Conservation (phyloP, 2,888 invertebrate genomes). For the Drosophila greeni region DNA sequence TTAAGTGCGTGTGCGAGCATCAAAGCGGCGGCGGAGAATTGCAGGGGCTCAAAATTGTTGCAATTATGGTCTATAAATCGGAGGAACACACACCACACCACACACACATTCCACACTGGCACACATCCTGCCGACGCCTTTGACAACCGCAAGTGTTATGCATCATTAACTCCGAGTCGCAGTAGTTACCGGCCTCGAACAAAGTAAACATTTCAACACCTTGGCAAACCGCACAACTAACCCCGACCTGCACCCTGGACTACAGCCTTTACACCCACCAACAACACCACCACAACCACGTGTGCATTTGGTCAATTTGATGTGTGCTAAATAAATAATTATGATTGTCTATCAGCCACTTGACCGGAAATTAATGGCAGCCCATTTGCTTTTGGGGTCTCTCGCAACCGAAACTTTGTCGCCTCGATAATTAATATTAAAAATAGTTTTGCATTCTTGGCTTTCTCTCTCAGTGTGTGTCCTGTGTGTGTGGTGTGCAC, state of each 20-base stretch:
- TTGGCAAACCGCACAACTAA: conserved; percentile 66
- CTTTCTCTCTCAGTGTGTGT: conserved; percentile 8
- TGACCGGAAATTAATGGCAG: conserved; percentile 71
- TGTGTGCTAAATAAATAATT: conserved; percentile 70
- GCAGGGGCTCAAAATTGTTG: conserved; percentile 57
- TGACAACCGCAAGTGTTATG: conserved; percentile 60
- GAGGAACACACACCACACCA: conserved; percentile 23
- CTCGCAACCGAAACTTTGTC: conserved; percentile 29
- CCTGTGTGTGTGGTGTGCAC: conserved; percentile 50
- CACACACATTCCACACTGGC: not conserved
- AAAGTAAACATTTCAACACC: conserved; percentile 72
- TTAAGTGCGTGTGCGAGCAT: conserved; percentile 41
- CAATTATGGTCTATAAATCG: conserved; percentile 69
- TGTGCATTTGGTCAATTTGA: conserved; percentile 68
- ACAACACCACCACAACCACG: conserved; percentile 51
- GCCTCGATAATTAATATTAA: conserved; percentile 67
- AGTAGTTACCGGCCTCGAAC: conserved; percentile 52
- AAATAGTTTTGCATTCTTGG: conserved; percentile 57
- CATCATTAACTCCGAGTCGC: conserved; percentile 70
- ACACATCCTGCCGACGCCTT: conserved; percentile 13
- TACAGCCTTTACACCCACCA: conserved; percentile 1
- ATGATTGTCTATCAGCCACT: conserved; percentile 70
- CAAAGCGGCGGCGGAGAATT: conserved; percentile 31
- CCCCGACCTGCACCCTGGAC: conserved; percentile 29
- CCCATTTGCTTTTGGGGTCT: conserved; percentile 48